Conservation (phyloP, 2,113 vertebrate species). For the Agapornis roseicollis region DNA sequence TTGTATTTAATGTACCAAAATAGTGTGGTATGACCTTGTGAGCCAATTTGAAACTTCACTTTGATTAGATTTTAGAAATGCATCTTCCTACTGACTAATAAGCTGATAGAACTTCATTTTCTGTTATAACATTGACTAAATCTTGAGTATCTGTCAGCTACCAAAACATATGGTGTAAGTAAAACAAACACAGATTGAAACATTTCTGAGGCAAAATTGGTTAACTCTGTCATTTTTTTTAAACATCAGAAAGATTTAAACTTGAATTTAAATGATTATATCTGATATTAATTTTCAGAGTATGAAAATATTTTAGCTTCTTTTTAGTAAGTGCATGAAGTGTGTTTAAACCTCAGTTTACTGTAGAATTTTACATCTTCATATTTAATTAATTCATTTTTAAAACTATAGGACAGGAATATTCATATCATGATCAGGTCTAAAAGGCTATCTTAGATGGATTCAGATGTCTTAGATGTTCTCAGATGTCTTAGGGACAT, state of each 20-base stretch:
- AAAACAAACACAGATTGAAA: conserved; percentile 58
- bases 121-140: background rate
- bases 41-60: background rate
- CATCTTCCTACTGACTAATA: background rate
- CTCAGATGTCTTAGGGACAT: background rate
- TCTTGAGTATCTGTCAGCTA: conserved; percentile 19
- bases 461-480: background rate
- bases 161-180: conserved; percentile 32
- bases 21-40: background rate
- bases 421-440: background rate
- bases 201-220: conserved; percentile 6
- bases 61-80: background rate
- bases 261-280: conserved; percentile 22
- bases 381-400: background rate
- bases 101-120: background rate
- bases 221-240: background rate
- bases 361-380: background rate
- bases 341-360: background rate
- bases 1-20: background rate
- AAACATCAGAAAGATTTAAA: conserved; percentile 4
- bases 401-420: background rate
- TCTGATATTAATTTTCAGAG: background rate
- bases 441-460: background rate
- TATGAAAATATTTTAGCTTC: background rate
- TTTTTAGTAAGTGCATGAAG: background rate